Percentiles rank a stretch among this genome's conserved stretches.
Conservation (phyloP, 2,113 vertebrate species). For the Ptilorrhoa leucosticta region DNA sequence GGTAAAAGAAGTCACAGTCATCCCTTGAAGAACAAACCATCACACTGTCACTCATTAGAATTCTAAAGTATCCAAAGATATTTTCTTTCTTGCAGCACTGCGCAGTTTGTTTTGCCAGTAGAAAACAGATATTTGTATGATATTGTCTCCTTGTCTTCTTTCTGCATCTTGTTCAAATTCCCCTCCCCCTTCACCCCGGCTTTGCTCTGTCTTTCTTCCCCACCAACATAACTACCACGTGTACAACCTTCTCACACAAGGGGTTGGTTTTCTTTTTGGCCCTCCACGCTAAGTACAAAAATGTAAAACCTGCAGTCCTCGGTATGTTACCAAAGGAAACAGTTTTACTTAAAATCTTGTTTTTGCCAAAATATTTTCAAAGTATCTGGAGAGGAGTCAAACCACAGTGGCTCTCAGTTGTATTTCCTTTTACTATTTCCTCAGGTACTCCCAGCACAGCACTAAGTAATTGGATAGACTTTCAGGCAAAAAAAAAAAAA, state of each 20-base stretch:
- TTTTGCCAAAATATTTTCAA: constrained; percentile 83
- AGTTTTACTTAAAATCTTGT: constrained; percentile 82
- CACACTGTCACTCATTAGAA: neutral
- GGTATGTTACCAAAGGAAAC: constrained; percentile 85
- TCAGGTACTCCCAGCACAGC: constrained; percentile 75
- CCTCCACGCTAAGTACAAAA: constrained; percentile 56
- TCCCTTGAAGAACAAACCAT: neutral
- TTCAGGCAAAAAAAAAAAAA: neutral
- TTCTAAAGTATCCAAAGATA: neutral
- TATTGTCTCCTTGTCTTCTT: neutral
- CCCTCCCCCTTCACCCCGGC: neutral
- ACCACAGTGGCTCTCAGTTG: constrained; percentile 80
- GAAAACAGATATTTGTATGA: neutral
- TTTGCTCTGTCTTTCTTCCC: neutral
- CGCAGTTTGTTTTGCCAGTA: neutral
- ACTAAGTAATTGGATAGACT: constrained; percentile 76
- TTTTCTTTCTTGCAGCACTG: neutral
- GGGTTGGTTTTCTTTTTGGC: neutral
- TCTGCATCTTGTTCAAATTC: neutral
- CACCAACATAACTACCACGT: neutral
- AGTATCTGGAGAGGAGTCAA: constrained; percentile 82
- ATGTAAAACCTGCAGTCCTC: constrained; percentile 77
- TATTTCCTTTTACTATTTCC: constrained; percentile 81
- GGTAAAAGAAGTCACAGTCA: neutral
- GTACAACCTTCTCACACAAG: constrained; percentile 30